Conservation (phyloP, 2,113 vertebrate genomes). For the Antechinus flavipes region DNA sequence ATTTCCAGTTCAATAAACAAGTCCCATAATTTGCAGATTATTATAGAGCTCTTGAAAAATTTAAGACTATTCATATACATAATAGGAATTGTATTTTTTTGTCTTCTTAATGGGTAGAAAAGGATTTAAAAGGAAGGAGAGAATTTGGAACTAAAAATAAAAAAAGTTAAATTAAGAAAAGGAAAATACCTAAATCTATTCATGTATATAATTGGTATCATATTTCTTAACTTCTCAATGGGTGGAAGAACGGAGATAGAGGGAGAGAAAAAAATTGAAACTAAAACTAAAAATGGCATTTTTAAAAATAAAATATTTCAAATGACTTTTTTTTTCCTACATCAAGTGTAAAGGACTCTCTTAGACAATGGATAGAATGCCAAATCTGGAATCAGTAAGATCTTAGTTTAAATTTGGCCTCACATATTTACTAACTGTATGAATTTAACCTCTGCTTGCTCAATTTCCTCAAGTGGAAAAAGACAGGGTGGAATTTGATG, state of each 20-base stretch:
- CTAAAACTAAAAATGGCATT: neutral
- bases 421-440: neutral
- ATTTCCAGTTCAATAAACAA: too few relatives aligned
- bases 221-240: neutral
- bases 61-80: neutral
- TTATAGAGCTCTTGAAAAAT: neutral
- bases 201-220: neutral
- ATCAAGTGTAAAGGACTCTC: neutral
- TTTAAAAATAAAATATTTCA: neutral
- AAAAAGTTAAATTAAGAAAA: neutral
- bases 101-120: neutral
- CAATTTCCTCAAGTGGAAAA: neutral
- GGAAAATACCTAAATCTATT: neutral
- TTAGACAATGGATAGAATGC: neutral
- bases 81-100: neutral
- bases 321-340: neutral
- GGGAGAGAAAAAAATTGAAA: neutral
- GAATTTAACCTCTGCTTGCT: neutral
- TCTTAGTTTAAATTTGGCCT: neutral
- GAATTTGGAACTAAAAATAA: neutral
- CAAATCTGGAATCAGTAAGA: neutral
- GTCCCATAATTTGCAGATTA: neutral
- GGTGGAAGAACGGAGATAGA: neutral
- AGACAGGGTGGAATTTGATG: neutral
- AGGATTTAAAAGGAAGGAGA: neutral